Conservation (phyloP, 23 tunicate genomes). For the Botrylloides violaceus region DNA sequence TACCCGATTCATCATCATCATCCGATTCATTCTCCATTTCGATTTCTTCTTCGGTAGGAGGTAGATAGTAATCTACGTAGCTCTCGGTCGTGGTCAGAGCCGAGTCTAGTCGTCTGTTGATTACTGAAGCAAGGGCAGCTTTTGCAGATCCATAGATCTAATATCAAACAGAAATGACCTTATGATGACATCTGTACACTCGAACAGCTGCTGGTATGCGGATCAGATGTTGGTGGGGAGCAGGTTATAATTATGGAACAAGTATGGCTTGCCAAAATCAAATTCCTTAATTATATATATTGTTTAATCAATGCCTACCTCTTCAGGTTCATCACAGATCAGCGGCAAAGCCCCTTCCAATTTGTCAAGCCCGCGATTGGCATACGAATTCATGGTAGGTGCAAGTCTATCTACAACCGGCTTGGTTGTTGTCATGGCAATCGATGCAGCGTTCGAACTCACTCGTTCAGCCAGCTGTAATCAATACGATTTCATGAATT, state of each 20-base stretch:
- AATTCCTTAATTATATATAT: no score
- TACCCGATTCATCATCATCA: constrained; percentile 17
- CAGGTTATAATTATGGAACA: no score
- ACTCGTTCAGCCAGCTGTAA: constrained; percentile 58
- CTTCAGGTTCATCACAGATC: constrained; percentile 57
- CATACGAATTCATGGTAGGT: constrained; percentile 59
- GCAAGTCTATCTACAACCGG: constrained; percentile 65
- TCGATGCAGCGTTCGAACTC: constrained; percentile 55
- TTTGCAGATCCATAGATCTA: constrained; percentile 48
- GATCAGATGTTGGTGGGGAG: no score
- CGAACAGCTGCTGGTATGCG: no score
- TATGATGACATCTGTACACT: no score
- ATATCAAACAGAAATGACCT: no score
- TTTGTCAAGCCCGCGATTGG: constrained; percentile 58
- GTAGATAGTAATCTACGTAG: constrained; percentile 70
- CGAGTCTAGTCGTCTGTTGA: constrained; percentile 30
- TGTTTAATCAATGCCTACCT: constrained; percentile 25
- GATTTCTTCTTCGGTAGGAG: constrained; percentile 20
- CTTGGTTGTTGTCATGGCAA: constrained; percentile 51
- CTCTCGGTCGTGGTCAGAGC: constrained; percentile 53
- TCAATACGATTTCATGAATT: no score
- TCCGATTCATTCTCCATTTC: constrained; percentile 18
- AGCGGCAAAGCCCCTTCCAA: constrained; percentile 62
- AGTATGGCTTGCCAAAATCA: no score
- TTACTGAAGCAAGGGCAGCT: constrained; percentile 27